phyloP scores from a whole-genome alignment of 1,140 invertebrate genomes.

The Chlorops oryzae region DNA sequence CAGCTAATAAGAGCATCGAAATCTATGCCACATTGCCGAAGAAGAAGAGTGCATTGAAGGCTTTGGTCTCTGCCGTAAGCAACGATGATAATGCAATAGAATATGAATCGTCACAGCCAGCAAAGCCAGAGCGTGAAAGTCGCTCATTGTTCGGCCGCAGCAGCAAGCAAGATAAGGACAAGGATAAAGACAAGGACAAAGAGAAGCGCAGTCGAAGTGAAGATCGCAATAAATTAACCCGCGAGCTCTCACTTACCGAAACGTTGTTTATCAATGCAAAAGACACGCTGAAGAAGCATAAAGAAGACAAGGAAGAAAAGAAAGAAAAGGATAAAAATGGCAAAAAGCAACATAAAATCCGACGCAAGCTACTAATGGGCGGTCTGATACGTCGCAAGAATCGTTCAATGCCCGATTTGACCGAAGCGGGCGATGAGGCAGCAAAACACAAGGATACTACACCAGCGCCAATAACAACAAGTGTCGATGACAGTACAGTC shows the following conservation, averaged over 20 bases:
- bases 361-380: slow-evolving; percentile 81
- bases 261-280: slow-evolving; percentile 52
- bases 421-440: slow-evolving; percentile 60
- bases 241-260: slow-evolving; percentile 61
- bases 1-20: slow-evolving; percentile 64
- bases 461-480: slow-evolving; percentile 51
- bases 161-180: slow-evolving; percentile 25
- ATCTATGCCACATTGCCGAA: slow-evolving; percentile 88
- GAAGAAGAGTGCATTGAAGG: slow-evolving; percentile 66
- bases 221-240: slow-evolving; percentile 66
- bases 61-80: slow-evolving; percentile 50
- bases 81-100: slow-evolving; percentile 55
- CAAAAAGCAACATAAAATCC: slow-evolving; percentile 87
- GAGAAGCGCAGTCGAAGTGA: slow-evolving; percentile 78
- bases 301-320: slow-evolving; percentile 59
- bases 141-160: slow-evolving; percentile 52
- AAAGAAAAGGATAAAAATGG: slow-evolving; percentile 65
- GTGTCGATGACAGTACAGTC: slow-evolving; percentile 68
- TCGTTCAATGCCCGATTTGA: slow-evolving; percentile 83
- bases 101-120: slow-evolving; percentile 23
- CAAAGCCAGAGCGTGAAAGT: slow-evolving; percentile 54
- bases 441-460: slow-evolving; percentile 17
- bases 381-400: slow-evolving; percentile 83
- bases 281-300: slow-evolving; percentile 57
- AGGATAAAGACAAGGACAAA: slow-evolving; percentile 57